phyloP scores from a whole-genome alignment of 2,888 invertebrate species.

The Thecocarcelia acutangulata region DNA sequence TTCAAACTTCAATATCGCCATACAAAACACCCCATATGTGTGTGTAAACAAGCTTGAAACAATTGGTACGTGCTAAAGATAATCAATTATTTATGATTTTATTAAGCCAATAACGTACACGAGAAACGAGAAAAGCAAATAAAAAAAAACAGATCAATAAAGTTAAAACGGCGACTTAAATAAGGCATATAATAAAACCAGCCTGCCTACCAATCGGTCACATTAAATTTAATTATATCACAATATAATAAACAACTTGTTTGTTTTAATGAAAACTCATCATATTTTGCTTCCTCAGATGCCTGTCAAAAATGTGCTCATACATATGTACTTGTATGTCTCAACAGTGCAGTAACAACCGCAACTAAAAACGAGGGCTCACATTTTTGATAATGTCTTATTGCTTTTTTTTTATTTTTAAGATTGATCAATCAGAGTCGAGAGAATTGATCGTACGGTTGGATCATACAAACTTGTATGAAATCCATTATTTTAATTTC shows the following conservation, averaged over 20 bases:
- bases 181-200: neutral
- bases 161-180: conserved; percentile 28
- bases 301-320: neutral
- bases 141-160: conserved; percentile 16
- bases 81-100: conserved; percentile 53
- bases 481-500: conserved; percentile 51
- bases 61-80: conserved; percentile 66
- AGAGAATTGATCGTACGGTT: conserved; percentile 3
- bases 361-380: neutral
- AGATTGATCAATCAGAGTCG: neutral
- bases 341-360: conserved; percentile 32
- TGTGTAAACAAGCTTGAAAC: neutral
- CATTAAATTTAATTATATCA: conserved; percentile 52
- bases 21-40: no score
- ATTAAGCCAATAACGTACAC: conserved; percentile 18
- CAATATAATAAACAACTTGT: conserved; percentile 35
- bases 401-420: neutral
- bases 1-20: no score
- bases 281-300: conserved; percentile 14
- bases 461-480: conserved; percentile 6
- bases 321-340: no score
- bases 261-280: conserved; percentile 13
- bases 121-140: neutral
- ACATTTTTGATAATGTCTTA: neutral
- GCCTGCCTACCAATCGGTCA: conserved; percentile 14